Base-by-base conservation (phyloP, 2,888 invertebrate species). In the Amblyjoppa proteus region DNA sequence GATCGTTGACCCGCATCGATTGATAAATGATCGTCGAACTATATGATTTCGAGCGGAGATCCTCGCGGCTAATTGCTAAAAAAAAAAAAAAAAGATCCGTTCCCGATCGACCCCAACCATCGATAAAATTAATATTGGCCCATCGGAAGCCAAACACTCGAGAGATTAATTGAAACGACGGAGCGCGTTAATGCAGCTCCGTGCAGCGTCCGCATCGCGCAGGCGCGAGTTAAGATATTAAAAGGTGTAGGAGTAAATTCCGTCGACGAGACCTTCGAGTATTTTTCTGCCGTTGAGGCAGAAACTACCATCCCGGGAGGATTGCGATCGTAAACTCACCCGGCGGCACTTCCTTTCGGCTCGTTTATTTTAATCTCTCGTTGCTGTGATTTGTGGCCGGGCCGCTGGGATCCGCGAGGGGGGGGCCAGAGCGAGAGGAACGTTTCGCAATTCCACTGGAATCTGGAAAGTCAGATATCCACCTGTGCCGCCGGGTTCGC, bases 291-390 rank as follows among this genome's bases (percentile, higher is more conserved):
- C 31, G 58, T 11, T 56, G 20, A 58, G 20, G 51, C 16, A 20
- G 31, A 64, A 64, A 31, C 16, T 7, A 13, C 31, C 31, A 5
- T 31, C 25, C 28, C 61, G 11, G 28, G 31, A 31, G 61, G 31
- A 61, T 73, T 11, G 71, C 64, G 78, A 81, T 85, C 84, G 81
- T 85, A 85, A 85, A 85, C 73, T 84, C 31, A 81, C 53, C 73
- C 78, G 64, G 41, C 61, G 76, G 81, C 78, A 64, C 74, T 82
- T 82, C 74, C 85, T 85, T 85, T 82, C 75, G 73, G 82, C 78
- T 85, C 84, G 85, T 74, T 85, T 81, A 85, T 82, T 85, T 85
- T 81, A 77, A 85, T 85, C 78, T 85, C 70, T 49, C 73, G 38
- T 58, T 61, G 38, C 71, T 41, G 71, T 73, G 79, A 78, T 61